phyloP scores from a whole-genome alignment of 2,113 vertebrate species.

The Nicator chloris region DNA sequence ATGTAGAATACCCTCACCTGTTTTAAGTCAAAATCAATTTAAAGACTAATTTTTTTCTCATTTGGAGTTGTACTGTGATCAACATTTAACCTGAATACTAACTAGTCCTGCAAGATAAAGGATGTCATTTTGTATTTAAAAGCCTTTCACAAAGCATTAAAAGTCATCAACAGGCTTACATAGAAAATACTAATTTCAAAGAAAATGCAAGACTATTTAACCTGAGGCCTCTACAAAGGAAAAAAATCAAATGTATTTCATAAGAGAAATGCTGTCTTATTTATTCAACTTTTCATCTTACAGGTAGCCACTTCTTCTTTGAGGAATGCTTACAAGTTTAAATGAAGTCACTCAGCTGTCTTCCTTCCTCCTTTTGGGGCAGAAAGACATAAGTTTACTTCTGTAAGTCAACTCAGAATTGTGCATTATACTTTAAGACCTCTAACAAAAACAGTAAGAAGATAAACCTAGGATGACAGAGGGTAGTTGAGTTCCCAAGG shows the following conservation, averaged over 20 bases:
- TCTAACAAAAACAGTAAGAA: not conserved
- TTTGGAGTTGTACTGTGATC: not conserved
- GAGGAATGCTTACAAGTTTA: not conserved
- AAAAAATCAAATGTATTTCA: not conserved
- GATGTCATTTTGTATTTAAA: slow-evolving; percentile 8
- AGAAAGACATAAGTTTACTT: not conserved
- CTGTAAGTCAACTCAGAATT: not conserved
- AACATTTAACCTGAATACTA: not conserved
- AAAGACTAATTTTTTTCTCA: not conserved
- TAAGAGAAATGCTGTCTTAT: not conserved
- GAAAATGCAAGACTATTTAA: not conserved
- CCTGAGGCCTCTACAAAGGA: not conserved
- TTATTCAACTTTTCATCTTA: not conserved
- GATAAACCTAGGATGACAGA: not conserved
- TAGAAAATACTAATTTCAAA: not conserved
- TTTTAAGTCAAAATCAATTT: not conserved
- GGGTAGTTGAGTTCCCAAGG: not conserved
- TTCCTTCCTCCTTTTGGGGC: not conserved
- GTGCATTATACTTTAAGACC: not conserved
- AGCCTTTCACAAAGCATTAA: not conserved
- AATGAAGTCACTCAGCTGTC: not conserved
- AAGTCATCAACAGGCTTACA: not conserved
- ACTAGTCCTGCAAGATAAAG: not conserved
- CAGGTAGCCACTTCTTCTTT: not conserved
- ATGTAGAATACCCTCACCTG: not conserved